Conservation (phyloP, 2,888 invertebrate genomes). For the Bimastos eiseni region DNA sequence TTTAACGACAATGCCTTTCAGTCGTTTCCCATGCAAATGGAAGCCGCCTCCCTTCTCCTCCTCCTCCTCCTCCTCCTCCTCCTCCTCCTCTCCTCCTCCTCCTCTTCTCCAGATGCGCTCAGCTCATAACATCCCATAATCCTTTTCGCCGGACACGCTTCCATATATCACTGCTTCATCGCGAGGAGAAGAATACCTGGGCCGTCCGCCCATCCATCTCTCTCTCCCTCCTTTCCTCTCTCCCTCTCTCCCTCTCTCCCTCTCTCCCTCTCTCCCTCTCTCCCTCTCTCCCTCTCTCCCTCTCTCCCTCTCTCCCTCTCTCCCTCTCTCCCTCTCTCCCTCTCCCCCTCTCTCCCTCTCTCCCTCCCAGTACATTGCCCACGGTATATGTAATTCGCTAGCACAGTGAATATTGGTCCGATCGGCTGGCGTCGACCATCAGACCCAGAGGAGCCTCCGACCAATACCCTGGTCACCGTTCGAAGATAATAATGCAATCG, state of each 20-base stretch:
- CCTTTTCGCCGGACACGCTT: background rate
- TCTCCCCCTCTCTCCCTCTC: too few species aligned
- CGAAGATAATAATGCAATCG: background rate
- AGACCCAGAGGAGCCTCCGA: background rate
- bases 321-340: too few species aligned
- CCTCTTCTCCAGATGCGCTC: slow-evolving; percentile 14
- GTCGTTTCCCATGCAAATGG: background rate
- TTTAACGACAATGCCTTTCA: background rate
- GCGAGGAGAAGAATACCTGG: background rate
- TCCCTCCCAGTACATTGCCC: background rate
- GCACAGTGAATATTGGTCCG: background rate
- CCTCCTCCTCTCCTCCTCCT: too few species aligned
- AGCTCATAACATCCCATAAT: slow-evolving; percentile 16
- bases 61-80: too few species aligned
- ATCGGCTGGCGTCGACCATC: background rate
- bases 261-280: too few species aligned
- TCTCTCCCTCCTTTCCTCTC: background rate
- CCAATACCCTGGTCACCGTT: background rate
- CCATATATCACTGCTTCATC: background rate
- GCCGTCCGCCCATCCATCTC: background rate
- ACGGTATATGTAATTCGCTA: slow-evolving; percentile 2
- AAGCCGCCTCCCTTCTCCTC: too few species aligned
- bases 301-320: background rate
- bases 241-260: background rate
- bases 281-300: background rate